phyloP scores from a whole-genome alignment of 2,113 vertebrate genomes.

The Oryzias curvinotus region DNA sequence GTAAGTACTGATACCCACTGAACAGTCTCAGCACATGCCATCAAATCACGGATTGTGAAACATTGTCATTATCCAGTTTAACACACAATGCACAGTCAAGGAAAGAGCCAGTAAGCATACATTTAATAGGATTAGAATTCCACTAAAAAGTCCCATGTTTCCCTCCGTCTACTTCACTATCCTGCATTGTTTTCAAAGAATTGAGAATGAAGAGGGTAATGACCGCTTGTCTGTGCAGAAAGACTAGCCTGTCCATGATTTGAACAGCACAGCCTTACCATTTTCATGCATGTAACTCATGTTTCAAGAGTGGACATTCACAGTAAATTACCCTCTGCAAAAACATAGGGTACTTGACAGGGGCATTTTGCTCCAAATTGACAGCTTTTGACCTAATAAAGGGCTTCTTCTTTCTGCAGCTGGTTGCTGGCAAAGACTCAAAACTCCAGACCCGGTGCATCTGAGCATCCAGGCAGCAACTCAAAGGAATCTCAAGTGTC shows the following conservation, averaged over 20 bases:
- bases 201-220: neutral
- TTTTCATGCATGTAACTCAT: neutral
- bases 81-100: conserved; percentile 23
- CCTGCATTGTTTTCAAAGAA: conserved; percentile 13
- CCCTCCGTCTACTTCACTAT: conserved; percentile 4
- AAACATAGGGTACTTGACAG: conserved; percentile 13
- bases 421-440: conserved; percentile 15
- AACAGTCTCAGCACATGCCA: conserved; percentile 39
- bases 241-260: neutral
- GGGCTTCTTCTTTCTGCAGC: conserved; percentile 26
- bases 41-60: conserved; percentile 12
- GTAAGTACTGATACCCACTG: conserved; percentile 36
- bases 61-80: conserved; percentile 17
- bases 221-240: neutral
- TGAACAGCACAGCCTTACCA: neutral
- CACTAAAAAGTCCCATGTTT: conserved; percentile 9
- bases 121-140: conserved; percentile 43
- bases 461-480: conserved; percentile 18
- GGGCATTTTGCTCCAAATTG: conserved; percentile 8
- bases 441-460: conserved; percentile 10
- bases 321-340: conserved; percentile 7
- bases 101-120: conserved; percentile 16
- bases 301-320: conserved; percentile 9
- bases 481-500: neutral
- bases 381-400: conserved; percentile 23